Conservation (phyloP, 2,888 invertebrate genomes). For the Cybosia mesomella region DNA sequence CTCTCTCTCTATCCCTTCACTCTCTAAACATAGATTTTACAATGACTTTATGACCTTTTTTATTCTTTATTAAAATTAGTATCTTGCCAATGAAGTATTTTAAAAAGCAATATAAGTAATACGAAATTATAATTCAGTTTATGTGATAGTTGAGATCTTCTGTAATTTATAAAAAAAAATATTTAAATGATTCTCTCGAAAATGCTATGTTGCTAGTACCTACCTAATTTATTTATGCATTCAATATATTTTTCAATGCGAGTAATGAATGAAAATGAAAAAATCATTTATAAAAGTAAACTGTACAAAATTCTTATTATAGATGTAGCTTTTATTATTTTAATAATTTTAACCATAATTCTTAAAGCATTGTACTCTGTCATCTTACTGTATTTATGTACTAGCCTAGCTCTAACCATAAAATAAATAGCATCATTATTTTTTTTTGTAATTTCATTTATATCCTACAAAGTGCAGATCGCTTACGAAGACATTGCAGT, state of each 20-base stretch:
- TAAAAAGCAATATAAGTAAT: conserved; percentile 64
- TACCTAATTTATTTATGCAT: conserved; percentile 69
- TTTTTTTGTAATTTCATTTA: not conserved
- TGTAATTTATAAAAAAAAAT: conserved; percentile 69
- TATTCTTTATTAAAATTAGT: conserved; percentile 67
- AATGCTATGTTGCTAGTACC: conserved; percentile 63
- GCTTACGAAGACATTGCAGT: not conserved
- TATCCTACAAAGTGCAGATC: not conserved
- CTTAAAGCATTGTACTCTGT: conserved; percentile 70
- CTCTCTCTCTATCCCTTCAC: conserved; percentile 81
- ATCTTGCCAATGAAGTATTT: conserved; percentile 86
- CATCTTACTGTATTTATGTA: conserved; percentile 76
- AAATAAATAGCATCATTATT: conserved; percentile 82
- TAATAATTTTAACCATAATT: conserved; percentile 78
- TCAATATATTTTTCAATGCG: conserved; percentile 50
- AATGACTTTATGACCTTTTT: conserved; percentile 70
- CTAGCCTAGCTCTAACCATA: conserved; percentile 80
- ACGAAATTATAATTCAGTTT: conserved; percentile 74
- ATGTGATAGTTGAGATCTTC: conserved; percentile 85
- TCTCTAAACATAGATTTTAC: conserved; percentile 77
- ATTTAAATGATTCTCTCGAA: conserved; percentile 67
- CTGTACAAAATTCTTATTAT: conserved; percentile 80
- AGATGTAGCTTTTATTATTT: conserved; percentile 68
- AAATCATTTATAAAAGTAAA: conserved; percentile 58
- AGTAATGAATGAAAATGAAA: conserved; percentile 42